A percentile compares a stretch with the other conserved stretches of the same genome.
Evolutionary conservation across 2,113 vertebrate species (phyloP).

Genomic region (Halichoerus grypus): DNA sequence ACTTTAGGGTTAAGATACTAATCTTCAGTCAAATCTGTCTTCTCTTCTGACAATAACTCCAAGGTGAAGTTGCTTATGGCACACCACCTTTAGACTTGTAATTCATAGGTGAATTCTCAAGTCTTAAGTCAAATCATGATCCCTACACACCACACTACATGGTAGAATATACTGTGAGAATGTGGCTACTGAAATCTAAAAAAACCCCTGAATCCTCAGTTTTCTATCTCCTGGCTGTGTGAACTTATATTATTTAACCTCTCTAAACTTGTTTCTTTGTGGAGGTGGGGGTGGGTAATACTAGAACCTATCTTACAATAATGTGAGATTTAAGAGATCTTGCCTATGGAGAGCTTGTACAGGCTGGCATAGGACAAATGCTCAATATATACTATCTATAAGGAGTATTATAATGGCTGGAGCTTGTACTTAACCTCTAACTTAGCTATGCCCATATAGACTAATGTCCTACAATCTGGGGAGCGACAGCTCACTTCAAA

Average conservation of each 20-base stretch:
- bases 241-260: constrained; percentile 51
- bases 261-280: not conserved
- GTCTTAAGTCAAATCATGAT: not conserved
- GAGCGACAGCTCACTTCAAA: constrained; percentile 24
- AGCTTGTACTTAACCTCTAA: constrained; percentile 10
- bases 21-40: constrained; percentile 49
- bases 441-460: not conserved
- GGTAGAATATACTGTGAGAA: not conserved
- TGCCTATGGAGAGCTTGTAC: not conserved
- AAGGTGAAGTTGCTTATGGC: not conserved
- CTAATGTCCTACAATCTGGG: not conserved
- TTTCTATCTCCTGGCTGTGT: constrained; percentile 6
- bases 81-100: constrained; percentile 8
- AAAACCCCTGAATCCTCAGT: not conserved
- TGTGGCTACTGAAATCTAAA: not conserved
- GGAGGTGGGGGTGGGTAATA: not conserved
- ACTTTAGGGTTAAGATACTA: constrained; percentile 18
- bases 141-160: not conserved
- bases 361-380: not conserved
- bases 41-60: constrained; percentile 49
- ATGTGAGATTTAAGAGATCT: not conserved
- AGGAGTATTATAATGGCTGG: not conserved
- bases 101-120: constrained; percentile 44
- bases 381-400: not conserved
- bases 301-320: not conserved